Conservation (phyloP, 2,797 vertebrate genomes). For the Sphenopsis melanotis region DNA sequence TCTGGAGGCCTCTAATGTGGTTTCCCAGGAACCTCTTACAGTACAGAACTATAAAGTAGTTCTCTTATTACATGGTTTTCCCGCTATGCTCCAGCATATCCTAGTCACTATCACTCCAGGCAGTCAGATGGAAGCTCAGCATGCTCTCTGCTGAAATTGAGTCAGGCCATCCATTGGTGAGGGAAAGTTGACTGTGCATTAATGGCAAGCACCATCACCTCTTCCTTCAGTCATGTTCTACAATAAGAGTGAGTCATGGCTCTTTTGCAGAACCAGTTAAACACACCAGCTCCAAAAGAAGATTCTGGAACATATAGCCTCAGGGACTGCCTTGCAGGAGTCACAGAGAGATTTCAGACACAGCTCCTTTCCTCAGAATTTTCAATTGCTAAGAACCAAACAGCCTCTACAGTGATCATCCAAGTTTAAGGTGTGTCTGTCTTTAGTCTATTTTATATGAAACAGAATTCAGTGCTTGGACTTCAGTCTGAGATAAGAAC, state of each 20-base stretch:
- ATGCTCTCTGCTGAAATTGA: neutral
- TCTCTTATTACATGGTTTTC: accelerated
- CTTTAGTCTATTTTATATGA: neutral
- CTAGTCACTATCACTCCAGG: neutral
- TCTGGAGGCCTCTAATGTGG: neutral
- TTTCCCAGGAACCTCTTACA: neutral
- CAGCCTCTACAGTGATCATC: neutral
- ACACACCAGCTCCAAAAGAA: neutral
- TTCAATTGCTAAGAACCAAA: neutral
- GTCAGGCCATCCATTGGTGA: neutral
- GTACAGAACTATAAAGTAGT: neutral
- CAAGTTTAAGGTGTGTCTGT: neutral
- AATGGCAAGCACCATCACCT: neutral
- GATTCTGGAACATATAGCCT: neutral
- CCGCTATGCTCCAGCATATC: neutral
- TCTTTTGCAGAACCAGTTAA: neutral
- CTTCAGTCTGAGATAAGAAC: neutral
- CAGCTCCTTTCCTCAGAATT: neutral
- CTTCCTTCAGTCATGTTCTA: neutral
- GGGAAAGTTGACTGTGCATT: neutral
- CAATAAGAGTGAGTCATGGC: neutral
- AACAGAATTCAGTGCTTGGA: neutral
- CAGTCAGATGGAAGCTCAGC: neutral
- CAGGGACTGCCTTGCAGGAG: neutral
- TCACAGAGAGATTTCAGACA: neutral